These are phyloP conservation scores for Hozukius guyotensis DNA, from an alignment of 2,797 vertebrate species.

Conservation along the genomic window DNA sequence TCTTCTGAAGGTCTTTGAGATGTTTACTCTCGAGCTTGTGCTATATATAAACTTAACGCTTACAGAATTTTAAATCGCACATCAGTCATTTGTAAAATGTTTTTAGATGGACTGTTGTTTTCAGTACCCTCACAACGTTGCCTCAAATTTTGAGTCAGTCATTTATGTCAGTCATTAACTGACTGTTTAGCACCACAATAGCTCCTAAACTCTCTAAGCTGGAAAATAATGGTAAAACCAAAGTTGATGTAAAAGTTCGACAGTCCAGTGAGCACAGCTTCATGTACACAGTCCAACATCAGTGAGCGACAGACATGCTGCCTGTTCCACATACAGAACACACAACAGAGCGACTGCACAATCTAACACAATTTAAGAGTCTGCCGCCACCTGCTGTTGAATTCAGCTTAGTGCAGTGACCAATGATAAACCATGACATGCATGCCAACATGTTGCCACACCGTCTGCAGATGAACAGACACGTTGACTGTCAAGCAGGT, in stretches of 20 bases:
- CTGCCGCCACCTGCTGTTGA: conserved; percentile 67
- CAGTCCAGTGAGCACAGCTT: background rate
- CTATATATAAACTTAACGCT: background rate
- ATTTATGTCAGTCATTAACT: background rate
- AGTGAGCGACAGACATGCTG: background rate
- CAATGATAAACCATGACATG: background rate
- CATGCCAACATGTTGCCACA: background rate
- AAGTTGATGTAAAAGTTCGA: background rate
- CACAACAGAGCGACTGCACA: background rate
- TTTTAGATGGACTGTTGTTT: background rate
- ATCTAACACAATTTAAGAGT: background rate
- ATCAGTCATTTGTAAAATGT: background rate
- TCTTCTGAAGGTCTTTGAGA: background rate
- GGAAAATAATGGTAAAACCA: conserved; percentile 18
- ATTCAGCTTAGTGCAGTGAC: background rate
- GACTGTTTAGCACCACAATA: background rate
- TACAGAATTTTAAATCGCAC: background rate
- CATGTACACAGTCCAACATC: conserved; percentile 1
- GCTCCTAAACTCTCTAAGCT: background rate
- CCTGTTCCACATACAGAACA: background rate
- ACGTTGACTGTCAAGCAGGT: background rate
- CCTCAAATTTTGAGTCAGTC: background rate
- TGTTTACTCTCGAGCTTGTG: background rate
- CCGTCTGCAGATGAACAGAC: background rate
- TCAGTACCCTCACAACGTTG: background rate